Base-by-base conservation (phyloP, 2,797 vertebrate species). In the Anableps anableps region DNA sequence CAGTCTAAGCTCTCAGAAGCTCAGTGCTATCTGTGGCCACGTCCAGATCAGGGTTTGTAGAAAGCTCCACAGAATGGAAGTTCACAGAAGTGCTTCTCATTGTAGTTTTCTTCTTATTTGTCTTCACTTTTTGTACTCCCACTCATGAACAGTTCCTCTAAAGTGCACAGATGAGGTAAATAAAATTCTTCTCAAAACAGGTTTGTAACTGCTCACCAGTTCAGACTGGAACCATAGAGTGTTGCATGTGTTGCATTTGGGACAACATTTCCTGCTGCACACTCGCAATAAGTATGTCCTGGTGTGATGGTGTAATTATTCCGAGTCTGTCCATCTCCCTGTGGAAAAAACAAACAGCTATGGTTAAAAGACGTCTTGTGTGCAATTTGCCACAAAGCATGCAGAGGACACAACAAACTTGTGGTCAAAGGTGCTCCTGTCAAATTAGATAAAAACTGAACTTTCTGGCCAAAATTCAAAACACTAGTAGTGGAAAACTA, bases 141-240 rank as follows among this genome's bases (percentile, higher is more conserved):
- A 88, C 86, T 70, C 75, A 82, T 92, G 73, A 91, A 92, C 88
- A 80, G 85, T 93, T 89, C 85, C 89, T 97, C 97, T 99, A 99
- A 99, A 99, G 98, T 99, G 98, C 98, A 98, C 98, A 97, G 96
- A 99, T 99, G 98, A 99, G 98, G 98, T 99, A 99, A 99, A 99
- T 94, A 87, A 92, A 93, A 92, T 88, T 94, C 83, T 97, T 96
- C 92, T 95, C 62, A 95, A 95, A 95, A 96, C 85, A 85, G 94
- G 88, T 88, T 80, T 86, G 83, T 84, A 83, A 95, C 95, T 88
- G 80, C 93, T 90, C 85, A 41, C 55, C 89, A 86, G 91, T 93
- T 99, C 97, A 99, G 93, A 99, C 98, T 1, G 98, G 98, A 94
- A 99, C 98, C 98, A 99, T 99, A 83, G 98, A 97, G 96, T 98